Evolutionary conservation across 2,113 vertebrate species (phyloP), one percentile per base, ranked within the genome.

Genomic region (Salminus brasiliensis): DNA sequence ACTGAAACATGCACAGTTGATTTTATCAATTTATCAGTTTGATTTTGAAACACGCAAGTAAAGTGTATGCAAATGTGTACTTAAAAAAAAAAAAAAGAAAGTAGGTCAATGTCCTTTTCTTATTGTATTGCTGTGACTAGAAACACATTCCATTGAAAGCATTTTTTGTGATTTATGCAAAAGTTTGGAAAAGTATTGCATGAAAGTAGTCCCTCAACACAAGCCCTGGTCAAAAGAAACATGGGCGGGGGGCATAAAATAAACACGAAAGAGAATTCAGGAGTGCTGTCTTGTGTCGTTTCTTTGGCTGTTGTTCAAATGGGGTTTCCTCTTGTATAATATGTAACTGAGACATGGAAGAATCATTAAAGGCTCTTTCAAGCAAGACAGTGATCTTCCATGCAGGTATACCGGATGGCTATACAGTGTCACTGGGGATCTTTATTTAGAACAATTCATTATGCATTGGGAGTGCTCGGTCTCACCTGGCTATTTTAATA

Each of bases 401-500:
- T 45, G 53, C 43, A 23, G 29, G 43, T 21, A 25, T 32, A 63
- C 41, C 34, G 13, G 60, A 23, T 34, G 12, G 43, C 39, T 70
- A 60, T 76, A 52, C 13, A 21, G 23, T 73, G 67, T 76, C 41
- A 76, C 41, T 75, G 23, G 25, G 23, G 11, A 43, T 81, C 63
- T 78, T 81, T 78, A 63, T 74, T 73, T 81, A 47, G 15, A 70
- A 12, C 9, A 70, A 36, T 75, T 74, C 10, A 53, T 72, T 52
- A 75, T 69, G 60, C 59, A 85, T 23, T 34, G 13, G 32, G 32
- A 36, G 57, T 1, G 30, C 41, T 67, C 34, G 36, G 34, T 73
- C 45, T 57, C 45, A 73, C 74, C 60, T 77, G 32, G 68, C 49
- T 77, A 66, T 77, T 77, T 76, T 72, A 77, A 80, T 15, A 52